These are phyloP conservation scores for Ciconia maguari DNA, from an alignment of 2,113 vertebrate genomes.

Conservation along the genomic window DNA sequence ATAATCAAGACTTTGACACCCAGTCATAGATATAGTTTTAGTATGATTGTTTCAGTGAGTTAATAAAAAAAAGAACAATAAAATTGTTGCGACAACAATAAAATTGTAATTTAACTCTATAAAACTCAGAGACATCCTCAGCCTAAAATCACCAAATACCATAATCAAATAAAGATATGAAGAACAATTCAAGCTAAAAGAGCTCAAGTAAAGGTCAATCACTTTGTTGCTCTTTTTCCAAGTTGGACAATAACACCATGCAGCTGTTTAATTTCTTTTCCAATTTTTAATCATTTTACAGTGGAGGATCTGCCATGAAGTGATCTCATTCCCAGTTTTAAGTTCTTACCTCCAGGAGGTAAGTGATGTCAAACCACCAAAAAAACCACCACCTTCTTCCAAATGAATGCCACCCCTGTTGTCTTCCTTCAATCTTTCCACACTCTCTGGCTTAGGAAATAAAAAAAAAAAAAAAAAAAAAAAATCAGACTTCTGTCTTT, in stretches of 20 bases:
- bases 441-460: neutral
- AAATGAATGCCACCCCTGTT: neutral
- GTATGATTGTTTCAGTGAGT: neutral
- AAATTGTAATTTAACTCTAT: neutral
- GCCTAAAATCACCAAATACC: neutral
- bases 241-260: neutral
- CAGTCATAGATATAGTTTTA: neutral
- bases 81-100: neutral
- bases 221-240: neutral
- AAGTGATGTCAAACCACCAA: neutral
- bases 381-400: neutral
- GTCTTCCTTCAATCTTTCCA: neutral
- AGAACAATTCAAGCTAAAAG: neutral
- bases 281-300: neutral
- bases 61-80: neutral
- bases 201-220: neutral
- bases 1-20: neutral
- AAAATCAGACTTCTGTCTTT: neutral
- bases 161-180: neutral
- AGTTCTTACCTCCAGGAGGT: neutral
- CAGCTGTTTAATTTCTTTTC: neutral
- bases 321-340: neutral
- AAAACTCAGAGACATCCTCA: neutral
- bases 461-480: neutral
- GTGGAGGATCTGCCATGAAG: neutral